These are phyloP conservation scores for Troides oblongomaculatus DNA, from an alignment of 2,888 invertebrate species.

Conservation along the genomic window DNA sequence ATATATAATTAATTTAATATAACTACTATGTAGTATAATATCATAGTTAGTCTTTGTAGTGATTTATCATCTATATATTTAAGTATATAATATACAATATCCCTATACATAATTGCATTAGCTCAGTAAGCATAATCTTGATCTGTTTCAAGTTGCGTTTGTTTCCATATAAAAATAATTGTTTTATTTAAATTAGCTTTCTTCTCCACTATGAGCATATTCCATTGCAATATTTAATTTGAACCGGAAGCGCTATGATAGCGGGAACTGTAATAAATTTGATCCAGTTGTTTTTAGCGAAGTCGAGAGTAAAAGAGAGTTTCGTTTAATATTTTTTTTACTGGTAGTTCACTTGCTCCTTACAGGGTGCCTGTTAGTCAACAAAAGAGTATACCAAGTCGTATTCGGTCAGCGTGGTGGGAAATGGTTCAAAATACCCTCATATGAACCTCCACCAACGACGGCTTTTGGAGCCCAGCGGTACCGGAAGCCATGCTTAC, in stretches of 20 bases:
- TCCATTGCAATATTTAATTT: not conserved
- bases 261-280: not conserved
- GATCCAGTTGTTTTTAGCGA: not conserved
- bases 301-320: not conserved
- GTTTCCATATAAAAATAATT: not conserved
- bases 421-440: too few relatives aligned
- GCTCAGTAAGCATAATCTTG: not conserved
- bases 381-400: too few relatives aligned
- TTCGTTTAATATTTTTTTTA: too few relatives aligned
- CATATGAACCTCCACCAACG: too few relatives aligned
- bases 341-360: too few relatives aligned
- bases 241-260: not conserved
- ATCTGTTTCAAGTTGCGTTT: not conserved
- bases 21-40: too few relatives aligned
- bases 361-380: too few relatives aligned
- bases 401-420: too few relatives aligned
- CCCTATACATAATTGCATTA: not conserved
- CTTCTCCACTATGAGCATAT: not conserved
- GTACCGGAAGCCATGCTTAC: too few relatives aligned
- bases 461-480: too few relatives aligned
- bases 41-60: too few relatives aligned
- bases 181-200: not conserved
- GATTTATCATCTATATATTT: not conserved
- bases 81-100: not conserved
- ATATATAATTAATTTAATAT: too few relatives aligned